Evolutionary conservation across 2,797 vertebrate genomes (phyloP).

Genomic region (Nyctalus aviator): DNA sequence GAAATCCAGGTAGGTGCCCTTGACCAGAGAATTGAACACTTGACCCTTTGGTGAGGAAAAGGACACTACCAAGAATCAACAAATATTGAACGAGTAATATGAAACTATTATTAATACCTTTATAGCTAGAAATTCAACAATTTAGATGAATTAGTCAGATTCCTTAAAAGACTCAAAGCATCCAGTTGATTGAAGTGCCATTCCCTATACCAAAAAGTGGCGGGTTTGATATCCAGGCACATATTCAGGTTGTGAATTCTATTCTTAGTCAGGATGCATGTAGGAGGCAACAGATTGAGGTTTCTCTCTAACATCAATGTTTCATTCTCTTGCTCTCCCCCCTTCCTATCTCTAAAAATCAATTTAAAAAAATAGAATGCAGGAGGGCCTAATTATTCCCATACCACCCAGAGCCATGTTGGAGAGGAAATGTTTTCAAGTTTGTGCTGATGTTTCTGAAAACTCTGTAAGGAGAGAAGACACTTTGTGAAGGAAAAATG

Average conservation of each 20-base stretch:
- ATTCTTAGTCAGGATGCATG: not conserved
- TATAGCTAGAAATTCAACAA: not conserved
- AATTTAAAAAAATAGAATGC: not conserved
- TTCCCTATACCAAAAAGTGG: not conserved
- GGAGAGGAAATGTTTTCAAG: not conserved
- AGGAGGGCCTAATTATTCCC: not conserved
- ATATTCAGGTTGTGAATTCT: not conserved
- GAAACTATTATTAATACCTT: not conserved
- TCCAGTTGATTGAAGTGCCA: too few species aligned
- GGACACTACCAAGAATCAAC: not conserved
- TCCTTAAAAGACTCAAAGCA: not conserved
- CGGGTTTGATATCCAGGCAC: not conserved
- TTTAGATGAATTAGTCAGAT: not conserved
- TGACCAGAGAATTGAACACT: too few species aligned
- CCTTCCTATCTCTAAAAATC: not conserved
- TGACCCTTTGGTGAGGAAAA: not conserved
- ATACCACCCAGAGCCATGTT: not conserved
- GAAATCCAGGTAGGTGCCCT: too few species aligned
- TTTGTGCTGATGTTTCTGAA: not conserved
- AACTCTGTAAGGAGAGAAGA: not conserved
- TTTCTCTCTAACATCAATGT: not conserved
- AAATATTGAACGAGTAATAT: not conserved
- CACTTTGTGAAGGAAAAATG: not conserved
- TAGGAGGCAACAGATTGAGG: not conserved
- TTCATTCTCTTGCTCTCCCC: not conserved